Conservation (phyloP, 2,113 vertebrate genomes). For the Heteronetta atricapilla region DNA sequence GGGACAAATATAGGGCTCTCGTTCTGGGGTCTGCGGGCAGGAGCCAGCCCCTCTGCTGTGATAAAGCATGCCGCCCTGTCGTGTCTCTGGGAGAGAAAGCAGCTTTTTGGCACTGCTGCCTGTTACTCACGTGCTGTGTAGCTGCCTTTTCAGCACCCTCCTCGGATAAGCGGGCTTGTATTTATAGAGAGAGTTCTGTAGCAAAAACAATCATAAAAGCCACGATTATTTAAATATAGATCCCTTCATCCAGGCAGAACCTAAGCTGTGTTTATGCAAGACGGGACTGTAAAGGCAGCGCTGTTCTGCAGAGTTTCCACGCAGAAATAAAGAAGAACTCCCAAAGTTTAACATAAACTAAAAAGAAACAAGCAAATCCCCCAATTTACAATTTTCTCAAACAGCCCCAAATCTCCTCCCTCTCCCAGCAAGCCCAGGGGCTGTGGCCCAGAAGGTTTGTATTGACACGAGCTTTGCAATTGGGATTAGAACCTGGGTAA, state of each 20-base stretch:
- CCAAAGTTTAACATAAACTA: background rate
- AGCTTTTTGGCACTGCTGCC: background rate
- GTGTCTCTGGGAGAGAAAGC: background rate
- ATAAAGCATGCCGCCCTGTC: background rate
- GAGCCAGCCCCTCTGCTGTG: background rate
- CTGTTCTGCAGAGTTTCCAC: background rate
- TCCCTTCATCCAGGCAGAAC: background rate
- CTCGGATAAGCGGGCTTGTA: background rate
- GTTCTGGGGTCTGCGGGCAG: background rate
- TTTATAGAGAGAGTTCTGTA: background rate
- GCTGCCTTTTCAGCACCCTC: background rate
- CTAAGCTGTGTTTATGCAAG: background rate
- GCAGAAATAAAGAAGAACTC: background rate
- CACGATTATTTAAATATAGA: background rate
- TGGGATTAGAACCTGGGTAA: background rate
- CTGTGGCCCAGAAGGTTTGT: background rate
- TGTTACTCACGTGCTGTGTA: rapidly evolving
- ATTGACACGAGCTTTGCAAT: no score
- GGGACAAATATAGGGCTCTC: background rate
- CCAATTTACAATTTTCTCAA: background rate
- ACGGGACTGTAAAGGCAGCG: background rate
- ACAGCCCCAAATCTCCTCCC: background rate
- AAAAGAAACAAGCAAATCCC: background rate
- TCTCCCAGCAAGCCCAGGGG: background rate
- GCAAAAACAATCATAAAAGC: background rate